These are phyloP conservation scores for Oligia latruncula DNA, from an alignment of 2,888 invertebrate species.

Conservation along the genomic window DNA sequence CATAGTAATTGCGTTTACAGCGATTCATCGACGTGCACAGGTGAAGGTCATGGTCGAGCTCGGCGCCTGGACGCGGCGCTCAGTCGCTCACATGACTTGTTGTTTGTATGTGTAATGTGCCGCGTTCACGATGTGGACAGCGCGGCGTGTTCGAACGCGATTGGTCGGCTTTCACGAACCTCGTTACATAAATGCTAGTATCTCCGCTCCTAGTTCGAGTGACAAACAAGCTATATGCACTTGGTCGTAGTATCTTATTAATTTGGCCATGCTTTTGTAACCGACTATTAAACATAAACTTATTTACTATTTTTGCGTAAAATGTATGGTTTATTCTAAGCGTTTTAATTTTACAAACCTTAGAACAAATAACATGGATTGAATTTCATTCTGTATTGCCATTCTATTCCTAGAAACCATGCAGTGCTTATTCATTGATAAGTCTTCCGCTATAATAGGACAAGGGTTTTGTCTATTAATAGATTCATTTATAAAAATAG, in stretches of 20 bases:
- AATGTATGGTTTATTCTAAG: not conserved
- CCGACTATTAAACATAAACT: not conserved
- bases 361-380: constrained; percentile 3
- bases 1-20: constrained; percentile 73
- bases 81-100: constrained; percentile 82
- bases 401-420: constrained; percentile 40
- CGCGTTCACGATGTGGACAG: constrained; percentile 50
- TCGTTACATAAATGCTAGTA: constrained; percentile 69
- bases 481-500: not conserved
- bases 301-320: not conserved
- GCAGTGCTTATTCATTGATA: constrained; percentile 48
- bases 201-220: constrained; percentile 51
- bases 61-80: constrained; percentile 76
- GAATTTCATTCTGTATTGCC: constrained; percentile 33
- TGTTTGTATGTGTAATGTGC: constrained; percentile 67
- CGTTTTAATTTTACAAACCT: not conserved
- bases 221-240: constrained; percentile 48
- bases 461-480: constrained; percentile 25
- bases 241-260: constrained; percentile 27
- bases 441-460: constrained; percentile 34
- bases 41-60: constrained; percentile 84
- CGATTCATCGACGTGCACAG: constrained; percentile 73
- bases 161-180: constrained; percentile 77
- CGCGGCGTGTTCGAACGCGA: constrained; percentile 79
- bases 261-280: constrained; percentile 19